These are phyloP conservation scores for Clunio marinus DNA, from an alignment of 2,888 invertebrate species.

Conservation along the genomic window DNA sequence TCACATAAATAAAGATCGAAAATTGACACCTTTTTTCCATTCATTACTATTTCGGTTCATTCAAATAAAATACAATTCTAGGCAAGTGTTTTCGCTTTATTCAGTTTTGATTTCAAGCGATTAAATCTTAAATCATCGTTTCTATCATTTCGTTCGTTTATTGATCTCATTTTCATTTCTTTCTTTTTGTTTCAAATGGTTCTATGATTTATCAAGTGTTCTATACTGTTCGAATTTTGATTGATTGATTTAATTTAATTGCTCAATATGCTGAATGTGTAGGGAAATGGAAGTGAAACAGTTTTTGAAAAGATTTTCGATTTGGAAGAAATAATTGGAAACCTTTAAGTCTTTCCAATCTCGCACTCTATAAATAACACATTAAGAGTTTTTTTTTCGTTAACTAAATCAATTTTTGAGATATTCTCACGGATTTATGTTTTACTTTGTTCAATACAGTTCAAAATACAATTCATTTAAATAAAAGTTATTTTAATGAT, in stretches of 20 bases:
- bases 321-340: background rate
- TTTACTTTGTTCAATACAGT: background rate
- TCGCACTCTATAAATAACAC: constrained; percentile 10
- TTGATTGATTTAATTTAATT: background rate
- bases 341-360: constrained; percentile 3
- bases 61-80: constrained; percentile 24
- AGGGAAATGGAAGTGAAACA: background rate
- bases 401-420: background rate
- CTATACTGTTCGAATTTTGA: background rate
- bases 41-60: background rate
- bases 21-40: constrained; percentile 32
- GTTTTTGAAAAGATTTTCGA: background rate
- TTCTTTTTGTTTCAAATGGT: constrained; percentile 16
- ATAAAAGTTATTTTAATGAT: constrained; percentile 34
- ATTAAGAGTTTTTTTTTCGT: background rate
- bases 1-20: background rate
- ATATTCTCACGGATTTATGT: constrained; percentile 27
- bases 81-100: background rate
- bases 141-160: constrained; percentile 33
- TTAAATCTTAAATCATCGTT: constrained; percentile 31
- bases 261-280: background rate
- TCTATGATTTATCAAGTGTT: background rate
- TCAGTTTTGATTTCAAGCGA: constrained; percentile 18
- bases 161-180: constrained; percentile 24
- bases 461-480: no score